Conservation (phyloP, 2,797 vertebrate species). For the Labeo calbasu region DNA sequence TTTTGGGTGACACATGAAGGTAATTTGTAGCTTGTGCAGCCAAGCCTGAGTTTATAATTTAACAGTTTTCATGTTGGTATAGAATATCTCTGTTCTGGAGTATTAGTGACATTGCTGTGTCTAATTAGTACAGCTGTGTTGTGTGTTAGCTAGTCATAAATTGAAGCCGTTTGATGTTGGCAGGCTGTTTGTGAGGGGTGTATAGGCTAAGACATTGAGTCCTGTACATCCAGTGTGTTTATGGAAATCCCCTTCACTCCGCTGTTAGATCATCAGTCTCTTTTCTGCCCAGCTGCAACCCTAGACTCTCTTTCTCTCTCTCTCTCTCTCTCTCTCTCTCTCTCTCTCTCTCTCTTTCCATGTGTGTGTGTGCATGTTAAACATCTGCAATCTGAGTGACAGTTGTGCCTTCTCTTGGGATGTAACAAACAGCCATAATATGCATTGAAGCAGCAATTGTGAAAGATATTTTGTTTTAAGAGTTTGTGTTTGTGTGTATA, state of each 20-base stretch:
- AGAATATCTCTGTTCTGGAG: background rate
- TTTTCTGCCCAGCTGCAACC: slow-evolving; percentile 54
- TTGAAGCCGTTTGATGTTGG: slow-evolving; percentile 41
- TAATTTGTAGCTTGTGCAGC: slow-evolving; percentile 9
- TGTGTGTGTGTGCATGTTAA: slow-evolving; percentile 38
- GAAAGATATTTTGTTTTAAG: slow-evolving; percentile 18
- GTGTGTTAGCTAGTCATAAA: slow-evolving; percentile 16
- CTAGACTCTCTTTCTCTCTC: background rate
- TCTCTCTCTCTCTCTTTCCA: background rate
- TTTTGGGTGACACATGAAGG: background rate
- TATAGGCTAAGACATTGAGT: slow-evolving; percentile 30
- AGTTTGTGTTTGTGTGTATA: slow-evolving; percentile 25
- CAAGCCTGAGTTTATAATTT: background rate
- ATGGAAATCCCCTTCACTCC: slow-evolving; percentile 58
- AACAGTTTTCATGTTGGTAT: background rate
- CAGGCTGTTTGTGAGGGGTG: slow-evolving; percentile 42
- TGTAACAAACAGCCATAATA: slow-evolving; percentile 46
- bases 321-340: background rate
- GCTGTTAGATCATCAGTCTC: slow-evolving; percentile 48
- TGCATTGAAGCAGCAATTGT: slow-evolving; percentile 42
- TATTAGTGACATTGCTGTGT: slow-evolving; percentile 11
- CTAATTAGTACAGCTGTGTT: slow-evolving; percentile 30
- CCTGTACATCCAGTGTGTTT: slow-evolving; percentile 48
- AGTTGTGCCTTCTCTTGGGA: slow-evolving; percentile 46
- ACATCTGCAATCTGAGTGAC: slow-evolving; percentile 56